Conservation (phyloP, 1,140 invertebrate species). For the Caenorhabditis remanei region DNA sequence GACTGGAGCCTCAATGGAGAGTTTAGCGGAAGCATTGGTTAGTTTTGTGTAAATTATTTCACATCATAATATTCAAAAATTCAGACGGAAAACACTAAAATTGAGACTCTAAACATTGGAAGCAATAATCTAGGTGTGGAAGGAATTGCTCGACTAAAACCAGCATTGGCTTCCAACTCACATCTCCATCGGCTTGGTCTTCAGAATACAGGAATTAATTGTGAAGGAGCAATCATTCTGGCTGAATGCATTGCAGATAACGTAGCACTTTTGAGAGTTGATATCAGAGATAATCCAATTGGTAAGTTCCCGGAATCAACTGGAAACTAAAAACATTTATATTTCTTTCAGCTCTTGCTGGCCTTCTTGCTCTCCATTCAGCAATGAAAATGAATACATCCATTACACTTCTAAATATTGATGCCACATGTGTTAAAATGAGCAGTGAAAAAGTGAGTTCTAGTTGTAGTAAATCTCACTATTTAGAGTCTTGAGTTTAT, state of each 20-base stretch:
- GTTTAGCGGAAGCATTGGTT: slow-evolving; percentile 63
- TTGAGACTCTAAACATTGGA: slow-evolving; percentile 69
- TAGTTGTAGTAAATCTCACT: neutral
- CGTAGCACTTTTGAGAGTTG: slow-evolving; percentile 60
- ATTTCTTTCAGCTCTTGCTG: slow-evolving; percentile 51
- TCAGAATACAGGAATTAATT: slow-evolving; percentile 66
- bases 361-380: slow-evolving; percentile 67
- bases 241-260: slow-evolving; percentile 69
- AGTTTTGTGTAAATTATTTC: neutral
- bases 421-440: slow-evolving; percentile 47
- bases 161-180: slow-evolving; percentile 55
- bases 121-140: slow-evolving; percentile 64
- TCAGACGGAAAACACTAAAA: slow-evolving; percentile 62
- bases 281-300: slow-evolving; percentile 68
- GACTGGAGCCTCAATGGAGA: slow-evolving; percentile 63
- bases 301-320: neutral
- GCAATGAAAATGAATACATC: slow-evolving; percentile 69
- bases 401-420: slow-evolving; percentile 66
- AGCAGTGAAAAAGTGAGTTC: slow-evolving; percentile 57
- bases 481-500: slow-evolving; percentile 34
- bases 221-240: slow-evolving; percentile 66
- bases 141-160: slow-evolving; percentile 62
- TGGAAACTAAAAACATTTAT: neutral
- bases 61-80: neutral
- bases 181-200: slow-evolving; percentile 67